Percentiles rank a stretch among this genome's conserved stretches.
Conservation (phyloP, 2,888 invertebrate species). For the Furcula furcula region DNA sequence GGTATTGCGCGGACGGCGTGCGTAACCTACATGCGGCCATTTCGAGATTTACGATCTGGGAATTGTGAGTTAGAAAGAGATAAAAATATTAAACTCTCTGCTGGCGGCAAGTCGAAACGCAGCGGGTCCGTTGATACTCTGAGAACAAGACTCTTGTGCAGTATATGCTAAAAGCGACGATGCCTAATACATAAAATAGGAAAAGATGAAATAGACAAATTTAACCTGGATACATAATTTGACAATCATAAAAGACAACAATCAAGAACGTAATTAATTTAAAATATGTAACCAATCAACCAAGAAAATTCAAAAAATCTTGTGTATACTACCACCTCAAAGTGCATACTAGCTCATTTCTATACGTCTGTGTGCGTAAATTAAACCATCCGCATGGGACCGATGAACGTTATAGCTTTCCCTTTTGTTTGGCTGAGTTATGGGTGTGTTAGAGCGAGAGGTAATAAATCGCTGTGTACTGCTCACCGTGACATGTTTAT, state of each 20-base stretch:
- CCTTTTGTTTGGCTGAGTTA: conserved; percentile 80
- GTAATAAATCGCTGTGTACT: conserved; percentile 75
- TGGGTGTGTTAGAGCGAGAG: conserved; percentile 78
- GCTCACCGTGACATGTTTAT: conserved; percentile 79
- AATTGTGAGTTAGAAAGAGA: conserved; percentile 81
- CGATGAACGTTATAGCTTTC: conserved; percentile 81
- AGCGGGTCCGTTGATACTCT: conserved; percentile 62
- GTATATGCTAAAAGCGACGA: conserved; percentile 51
- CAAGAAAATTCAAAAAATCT: conserved; percentile 41
- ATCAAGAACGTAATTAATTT: conserved; percentile 1
- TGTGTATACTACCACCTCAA: conserved; percentile 43
- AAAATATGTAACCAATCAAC: conserved; percentile 3
- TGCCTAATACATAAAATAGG: conserved; percentile 4
- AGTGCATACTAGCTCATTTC: conserved; percentile 77
- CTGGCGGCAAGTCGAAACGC: conserved; percentile 67
- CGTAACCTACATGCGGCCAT: conserved; percentile 83
- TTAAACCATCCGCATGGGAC: conserved; percentile 81
- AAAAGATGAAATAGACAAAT: conserved; percentile 2
- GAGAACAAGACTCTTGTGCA: conserved; percentile 62
- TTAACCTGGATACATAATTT: too few relatives aligned
- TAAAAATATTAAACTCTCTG: conserved; percentile 75
- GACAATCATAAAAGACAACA: too few relatives aligned
- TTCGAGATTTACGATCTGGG: conserved; percentile 83
- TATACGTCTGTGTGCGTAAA: conserved; percentile 75
- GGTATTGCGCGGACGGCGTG: conserved; percentile 77